Base-by-base conservation (phyloP, 2,113 vertebrate genomes). In the Paradoxurus hermaphroditus region DNA sequence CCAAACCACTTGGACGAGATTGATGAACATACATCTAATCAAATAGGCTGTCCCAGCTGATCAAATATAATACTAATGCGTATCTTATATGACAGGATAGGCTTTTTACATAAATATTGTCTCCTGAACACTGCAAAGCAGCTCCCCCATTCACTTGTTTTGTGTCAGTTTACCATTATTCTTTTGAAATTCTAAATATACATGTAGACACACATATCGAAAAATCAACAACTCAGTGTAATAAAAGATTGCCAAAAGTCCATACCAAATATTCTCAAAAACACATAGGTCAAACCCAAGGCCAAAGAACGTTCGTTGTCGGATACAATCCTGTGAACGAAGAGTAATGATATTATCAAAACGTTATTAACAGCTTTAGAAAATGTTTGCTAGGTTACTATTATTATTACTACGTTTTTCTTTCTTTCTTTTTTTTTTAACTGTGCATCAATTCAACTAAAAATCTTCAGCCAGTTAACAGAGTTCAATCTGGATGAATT, bases 241-340 rank as follows among this genome's bases (percentile, higher is more conserved):
- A 92, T 39, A 78, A 89, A 86, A 86, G 18, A 63, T 86, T 63
- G 31, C 29, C 56, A 65, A 86, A 93, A 96, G 56, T 95, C 13
- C 97, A 73, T 98, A 98, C 98, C 98, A 63, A 97, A 84, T 93
- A 97, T 0, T 95, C 95, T 97, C 49, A 94, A 1, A 62, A 86
- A 31, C 84, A 94, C 36, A 73, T 16, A 96, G 36, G 51, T 46
- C 49, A 98, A 0, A 36, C 96, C 95, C 29, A 98, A 19, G 36
- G 96, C 95, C 56, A 97, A 3, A 72, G 78, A 73, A 82, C 41
- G 94, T 10, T 96, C 84, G 27, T 53, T 63, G 0, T 82, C 44
- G 70, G 97, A 46, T 62, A 86, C 29, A 82, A 7, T 46, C 81
- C 98, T 98, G 86, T 29, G 97, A 98, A 23, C 16, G 96, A 90